Base-by-base conservation (phyloP, 1,140 invertebrate species). In the Asobara japonica region DNA sequence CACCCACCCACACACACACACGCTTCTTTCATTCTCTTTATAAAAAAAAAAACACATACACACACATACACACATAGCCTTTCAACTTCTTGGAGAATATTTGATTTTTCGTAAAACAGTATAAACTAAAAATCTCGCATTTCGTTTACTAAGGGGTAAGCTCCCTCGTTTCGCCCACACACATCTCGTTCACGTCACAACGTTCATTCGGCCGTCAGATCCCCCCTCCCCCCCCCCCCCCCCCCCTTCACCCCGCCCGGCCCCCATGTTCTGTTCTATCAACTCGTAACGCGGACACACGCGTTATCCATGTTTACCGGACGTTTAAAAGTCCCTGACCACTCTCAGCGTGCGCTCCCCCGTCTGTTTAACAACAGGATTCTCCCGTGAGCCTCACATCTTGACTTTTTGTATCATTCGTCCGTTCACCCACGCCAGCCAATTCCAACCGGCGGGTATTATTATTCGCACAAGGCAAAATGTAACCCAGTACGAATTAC, bases 401-500 rank as follows among this genome's bases (percentile, higher is more conserved):
- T 56, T 56, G 6, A 4, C 51, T 56, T 22, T 56, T 56, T 56
- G 51, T 56, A 56, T 56, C 22, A 56, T 56, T 56, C 51, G 51
- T 25, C 4, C 4, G 25, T 56, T 18, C 51, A 56, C 51, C 51
- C 51, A 56, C 51, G 51, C 51, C 51, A 25, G 11, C 51, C 51
- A 56, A 56, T 56, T 56, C 51, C 18, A 56, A 25, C 5, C 22
- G 22, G 10, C 7, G 7, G 22, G 22, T 51, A 51, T 25, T 56
- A 56, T 56, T 56, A 51, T 51, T 25, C 31, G 11, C 31, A 2
- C 51, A 22, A 25, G 51, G 51, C 51, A 3, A 56, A 56, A 56
- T 56, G 51, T 56, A 38, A 36, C 36, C 38, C 30, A 27, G 61
- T 64, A 64, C 69, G 69, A 71, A 71, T 71, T 71, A 64, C 61